Evolutionary conservation across 1,140 invertebrate species (phyloP).

Genomic region (Aphaenogaster floridana): DNA sequence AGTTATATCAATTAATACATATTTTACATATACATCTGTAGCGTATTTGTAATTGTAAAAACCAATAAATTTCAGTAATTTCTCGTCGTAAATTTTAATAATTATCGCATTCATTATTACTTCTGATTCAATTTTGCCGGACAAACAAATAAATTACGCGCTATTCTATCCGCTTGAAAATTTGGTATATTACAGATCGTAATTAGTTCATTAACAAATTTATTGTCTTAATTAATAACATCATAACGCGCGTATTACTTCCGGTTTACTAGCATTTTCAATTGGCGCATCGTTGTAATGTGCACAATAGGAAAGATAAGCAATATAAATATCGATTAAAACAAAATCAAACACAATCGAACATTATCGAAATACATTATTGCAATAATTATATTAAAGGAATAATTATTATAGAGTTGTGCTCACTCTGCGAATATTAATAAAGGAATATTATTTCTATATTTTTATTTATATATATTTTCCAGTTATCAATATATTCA

Average conservation of each 20-base stretch:
- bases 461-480: not conserved
- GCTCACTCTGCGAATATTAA: not conserved
- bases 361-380: slow-evolving; percentile 8
- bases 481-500: not conserved
- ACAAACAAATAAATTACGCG: slow-evolving; percentile 52
- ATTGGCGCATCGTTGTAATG: slow-evolving; percentile 28
- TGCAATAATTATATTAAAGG: slow-evolving; percentile 1
- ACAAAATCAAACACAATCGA: slow-evolving; percentile 21
- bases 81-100: slow-evolving; percentile 52
- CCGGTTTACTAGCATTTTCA: slow-evolving; percentile 54
- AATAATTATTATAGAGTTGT: slow-evolving; percentile 5
- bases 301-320: slow-evolving; percentile 32
- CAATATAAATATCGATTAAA: slow-evolving; percentile 34
- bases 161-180: slow-evolving; percentile 38
- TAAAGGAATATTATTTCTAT: slow-evolving; percentile 6
- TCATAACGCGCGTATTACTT: slow-evolving; percentile 43
- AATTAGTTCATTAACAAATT: slow-evolving; percentile 55
- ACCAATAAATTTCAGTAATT: slow-evolving; percentile 46
- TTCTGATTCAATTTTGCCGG: slow-evolving; percentile 36
- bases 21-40: not conserved
- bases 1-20: not conserved
- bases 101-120: slow-evolving; percentile 39
- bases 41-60: not conserved
- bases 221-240: slow-evolving; percentile 60
- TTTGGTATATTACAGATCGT: slow-evolving; percentile 39